Conservation (phyloP, 2,888 invertebrate genomes). For the Osmoderma eremita region DNA sequence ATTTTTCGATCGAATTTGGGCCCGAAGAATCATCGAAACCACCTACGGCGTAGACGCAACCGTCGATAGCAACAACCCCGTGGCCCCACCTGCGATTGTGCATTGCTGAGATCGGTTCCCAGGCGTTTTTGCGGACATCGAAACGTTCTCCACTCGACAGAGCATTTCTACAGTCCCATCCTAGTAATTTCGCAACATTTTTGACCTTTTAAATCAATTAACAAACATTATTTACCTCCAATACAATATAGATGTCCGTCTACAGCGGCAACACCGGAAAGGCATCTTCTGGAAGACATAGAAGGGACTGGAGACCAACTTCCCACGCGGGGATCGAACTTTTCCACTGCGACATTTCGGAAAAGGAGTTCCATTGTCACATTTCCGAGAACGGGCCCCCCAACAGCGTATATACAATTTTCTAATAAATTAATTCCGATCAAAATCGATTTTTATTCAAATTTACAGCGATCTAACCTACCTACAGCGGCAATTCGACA, state of each 20-base stretch:
- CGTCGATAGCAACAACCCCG: slow-evolving; percentile 73
- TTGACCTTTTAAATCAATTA: not conserved
- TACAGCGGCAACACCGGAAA: slow-evolving; percentile 73
- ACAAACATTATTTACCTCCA: slow-evolving; percentile 58
- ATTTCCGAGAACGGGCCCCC: too few relatives aligned
- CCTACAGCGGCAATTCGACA: slow-evolving; percentile 73
- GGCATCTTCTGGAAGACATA: slow-evolving; percentile 73
- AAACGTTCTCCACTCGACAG: slow-evolving; percentile 75
- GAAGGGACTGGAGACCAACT: slow-evolving; percentile 74
- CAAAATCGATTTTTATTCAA: not conserved
- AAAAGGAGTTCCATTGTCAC: slow-evolving; percentile 77
- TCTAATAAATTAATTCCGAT: slow-evolving; percentile 64
- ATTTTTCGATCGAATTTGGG: slow-evolving; percentile 75
- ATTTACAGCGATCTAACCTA: slow-evolving; percentile 50
- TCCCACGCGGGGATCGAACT: slow-evolving; percentile 74
- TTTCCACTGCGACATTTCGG: slow-evolving; percentile 74
- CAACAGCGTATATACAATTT: too few relatives aligned
- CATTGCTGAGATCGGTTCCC: slow-evolving; percentile 77
- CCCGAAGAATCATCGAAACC: slow-evolving; percentile 78
- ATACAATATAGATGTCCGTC: too few relatives aligned
- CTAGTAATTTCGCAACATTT: not conserved
- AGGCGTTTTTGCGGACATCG: too few relatives aligned
- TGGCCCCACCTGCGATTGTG: slow-evolving; percentile 76
- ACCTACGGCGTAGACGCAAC: slow-evolving; percentile 72
- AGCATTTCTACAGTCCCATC: slow-evolving; percentile 70